These are phyloP conservation scores for Craseonycteris thonglongyai DNA, from an alignment of 2,113 vertebrate genomes.

Conservation along the genomic window DNA sequence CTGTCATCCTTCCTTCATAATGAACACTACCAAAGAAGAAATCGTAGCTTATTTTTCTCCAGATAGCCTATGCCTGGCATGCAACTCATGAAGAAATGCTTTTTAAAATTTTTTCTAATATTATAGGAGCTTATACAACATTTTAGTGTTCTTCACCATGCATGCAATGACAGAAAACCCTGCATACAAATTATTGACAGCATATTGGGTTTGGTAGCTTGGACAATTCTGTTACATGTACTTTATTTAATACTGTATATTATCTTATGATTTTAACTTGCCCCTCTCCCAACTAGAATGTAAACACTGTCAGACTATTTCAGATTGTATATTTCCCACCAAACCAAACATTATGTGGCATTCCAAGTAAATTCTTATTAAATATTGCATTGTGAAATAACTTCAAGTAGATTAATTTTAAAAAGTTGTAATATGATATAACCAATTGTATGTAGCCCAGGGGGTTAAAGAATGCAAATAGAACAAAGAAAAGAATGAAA, in stretches of 20 bases:
- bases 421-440: background rate
- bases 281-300: rapidly evolving
- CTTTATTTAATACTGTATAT: background rate
- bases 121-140: background rate
- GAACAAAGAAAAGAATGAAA: background rate
- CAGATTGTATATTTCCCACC: background rate
- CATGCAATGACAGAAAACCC: background rate
- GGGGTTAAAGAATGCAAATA: background rate
- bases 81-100: background rate
- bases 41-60: background rate
- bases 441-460: background rate
- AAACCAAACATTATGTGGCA: background rate
- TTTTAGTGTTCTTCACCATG: background rate
- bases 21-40: background rate
- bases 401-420: background rate
- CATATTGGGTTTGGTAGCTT: background rate
- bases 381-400: background rate
- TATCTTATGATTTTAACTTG: background rate
- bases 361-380: background rate
- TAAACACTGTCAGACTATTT: background rate
- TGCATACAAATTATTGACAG: background rate
- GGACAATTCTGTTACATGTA: background rate
- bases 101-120: background rate
- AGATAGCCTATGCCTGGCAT: background rate
- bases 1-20: background rate